These are phyloP conservation scores for Tragelaphus oryx DNA, from an alignment of 2,797 vertebrate genomes.

Conservation along the genomic window DNA sequence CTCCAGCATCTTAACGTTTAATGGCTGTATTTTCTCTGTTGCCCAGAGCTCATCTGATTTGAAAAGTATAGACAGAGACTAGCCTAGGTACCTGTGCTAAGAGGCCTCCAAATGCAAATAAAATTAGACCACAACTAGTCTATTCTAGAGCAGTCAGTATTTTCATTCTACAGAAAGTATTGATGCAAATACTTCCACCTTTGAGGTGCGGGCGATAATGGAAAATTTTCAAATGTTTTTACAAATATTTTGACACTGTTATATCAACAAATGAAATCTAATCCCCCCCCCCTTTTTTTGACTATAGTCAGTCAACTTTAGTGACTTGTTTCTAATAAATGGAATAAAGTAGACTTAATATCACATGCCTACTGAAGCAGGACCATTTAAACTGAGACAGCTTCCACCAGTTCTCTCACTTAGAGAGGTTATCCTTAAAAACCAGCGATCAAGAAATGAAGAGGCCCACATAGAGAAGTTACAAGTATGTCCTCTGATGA, in stretches of 20 bases:
- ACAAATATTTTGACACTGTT: not conserved
- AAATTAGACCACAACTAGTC: not conserved
- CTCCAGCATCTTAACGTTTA: not conserved
- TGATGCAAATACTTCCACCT: not conserved
- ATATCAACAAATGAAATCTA: not conserved
- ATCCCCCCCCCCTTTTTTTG: not conserved
- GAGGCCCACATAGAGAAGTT: not conserved
- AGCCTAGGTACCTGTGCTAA: not conserved
- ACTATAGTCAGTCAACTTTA: not conserved
- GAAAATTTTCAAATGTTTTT: not conserved
- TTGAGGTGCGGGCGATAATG: not conserved
- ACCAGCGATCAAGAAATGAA: not conserved
- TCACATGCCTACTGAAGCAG: not conserved
- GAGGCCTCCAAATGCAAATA: not conserved
- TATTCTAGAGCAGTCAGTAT: not conserved
- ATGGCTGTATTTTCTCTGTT: not conserved
- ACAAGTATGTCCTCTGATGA: too few species aligned
- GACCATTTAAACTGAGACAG: not conserved
- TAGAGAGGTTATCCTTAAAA: not conserved
- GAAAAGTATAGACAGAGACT: not conserved
- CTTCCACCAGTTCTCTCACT: not conserved
- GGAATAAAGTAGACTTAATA: not conserved
- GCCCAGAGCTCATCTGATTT: not conserved
- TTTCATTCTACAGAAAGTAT: not conserved
- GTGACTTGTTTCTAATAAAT: not conserved